These are phyloP conservation scores for Cyaniris semiargus DNA, from an alignment of 2,888 invertebrate genomes.

Conservation along the genomic window DNA sequence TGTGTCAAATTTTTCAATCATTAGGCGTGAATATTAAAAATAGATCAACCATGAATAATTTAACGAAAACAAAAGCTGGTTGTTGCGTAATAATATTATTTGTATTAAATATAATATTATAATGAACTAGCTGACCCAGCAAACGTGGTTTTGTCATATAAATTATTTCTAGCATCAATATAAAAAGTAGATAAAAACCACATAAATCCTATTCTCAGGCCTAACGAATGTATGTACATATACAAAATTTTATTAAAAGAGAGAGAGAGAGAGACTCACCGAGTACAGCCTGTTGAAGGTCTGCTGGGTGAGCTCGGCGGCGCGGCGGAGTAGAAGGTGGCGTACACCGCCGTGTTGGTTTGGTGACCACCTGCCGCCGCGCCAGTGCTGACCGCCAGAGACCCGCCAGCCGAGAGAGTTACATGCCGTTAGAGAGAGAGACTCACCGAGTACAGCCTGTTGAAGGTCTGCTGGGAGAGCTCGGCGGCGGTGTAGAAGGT, in stretches of 20 bases:
- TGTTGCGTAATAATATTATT: background rate
- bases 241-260: too few species aligned
- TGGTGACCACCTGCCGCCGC: slow-evolving; percentile 76
- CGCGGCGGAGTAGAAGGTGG: slow-evolving; percentile 89
- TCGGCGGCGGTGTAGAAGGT: slow-evolving; percentile 89
- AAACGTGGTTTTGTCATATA: too few species aligned
- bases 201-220: too few species aligned
- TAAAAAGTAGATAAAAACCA: too few species aligned
- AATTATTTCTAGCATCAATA: too few species aligned
- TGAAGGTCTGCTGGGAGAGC: slow-evolving; percentile 87
- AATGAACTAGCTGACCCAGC: too few species aligned
- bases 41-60: background rate
- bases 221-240: too few species aligned
- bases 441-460: slow-evolving; percentile 83
- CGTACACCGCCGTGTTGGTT: slow-evolving; percentile 85
- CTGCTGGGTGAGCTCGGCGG: slow-evolving; percentile 91
- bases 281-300: slow-evolving; percentile 83
- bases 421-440: too few species aligned
- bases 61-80: background rate
- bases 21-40: background rate
- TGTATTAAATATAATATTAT: too few species aligned
- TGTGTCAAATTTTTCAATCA: slow-evolving; percentile 39
- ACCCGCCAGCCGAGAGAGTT: too few species aligned
- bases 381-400: slow-evolving; percentile 52
- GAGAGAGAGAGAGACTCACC: slow-evolving; percentile 65